Percentiles rank a stretch among this genome's conserved stretches.
Conservation (phyloP, 2,113 vertebrate species). For the Mirza zaza region DNA sequence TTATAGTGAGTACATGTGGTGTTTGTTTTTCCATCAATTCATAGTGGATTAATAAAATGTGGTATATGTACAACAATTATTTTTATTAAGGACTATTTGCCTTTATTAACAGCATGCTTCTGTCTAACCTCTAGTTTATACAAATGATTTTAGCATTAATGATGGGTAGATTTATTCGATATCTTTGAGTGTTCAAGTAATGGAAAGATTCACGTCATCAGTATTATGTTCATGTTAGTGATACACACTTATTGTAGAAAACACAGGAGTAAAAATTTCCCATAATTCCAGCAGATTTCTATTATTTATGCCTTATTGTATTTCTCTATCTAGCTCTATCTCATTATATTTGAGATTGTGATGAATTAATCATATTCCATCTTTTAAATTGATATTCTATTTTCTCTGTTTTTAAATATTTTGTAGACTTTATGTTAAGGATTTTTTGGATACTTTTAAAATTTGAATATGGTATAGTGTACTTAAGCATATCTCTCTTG, state of each 20-base stretch:
- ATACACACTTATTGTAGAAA: neutral
- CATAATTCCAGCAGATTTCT: neutral
- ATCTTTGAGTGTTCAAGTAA: neutral
- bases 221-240: neutral
- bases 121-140: neutral
- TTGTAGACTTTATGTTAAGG: neutral
- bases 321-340: neutral
- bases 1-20: too few relatives aligned
- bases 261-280: neutral
- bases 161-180: neutral
- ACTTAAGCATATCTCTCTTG: neutral
- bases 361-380: neutral
- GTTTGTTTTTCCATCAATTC: too few relatives aligned
- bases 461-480: neutral
- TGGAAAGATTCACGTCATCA: neutral
- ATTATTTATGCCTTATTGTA: neutral
- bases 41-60: too few relatives aligned
- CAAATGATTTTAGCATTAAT: neutral
- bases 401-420: conserved; percentile 2
- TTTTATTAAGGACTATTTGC: neutral
- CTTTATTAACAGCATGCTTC: neutral
- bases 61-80: neutral
- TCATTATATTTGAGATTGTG: neutral
- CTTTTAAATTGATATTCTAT: neutral
- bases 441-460: neutral